Evolutionary conservation across 2,888 invertebrate species (phyloP).

Genomic region (Leptogaster cylindrica): DNA sequence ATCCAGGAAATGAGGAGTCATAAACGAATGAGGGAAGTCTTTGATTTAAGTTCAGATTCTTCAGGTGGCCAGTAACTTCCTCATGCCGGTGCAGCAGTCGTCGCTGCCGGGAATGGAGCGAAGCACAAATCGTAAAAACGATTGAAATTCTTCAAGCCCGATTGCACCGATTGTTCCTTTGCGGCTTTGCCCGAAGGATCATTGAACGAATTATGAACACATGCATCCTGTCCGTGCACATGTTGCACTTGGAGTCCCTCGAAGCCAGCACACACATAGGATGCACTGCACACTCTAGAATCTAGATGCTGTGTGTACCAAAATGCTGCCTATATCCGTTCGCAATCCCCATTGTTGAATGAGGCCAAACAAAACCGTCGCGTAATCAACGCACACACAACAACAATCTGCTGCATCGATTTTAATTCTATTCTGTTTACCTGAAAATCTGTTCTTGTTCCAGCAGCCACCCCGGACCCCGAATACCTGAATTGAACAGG

Average conservation of each 20-base stretch:
- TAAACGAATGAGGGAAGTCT: too few species aligned
- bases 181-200: not conserved
- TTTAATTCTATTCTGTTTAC: constrained; percentile 2
- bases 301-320: not conserved
- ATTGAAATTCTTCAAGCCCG: constrained; percentile 29
- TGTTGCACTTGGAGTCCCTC: constrained; percentile 32
- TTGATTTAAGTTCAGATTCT: too few species aligned
- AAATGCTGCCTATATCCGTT: constrained; percentile 14
- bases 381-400: constrained; percentile 24
- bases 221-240: constrained; percentile 37
- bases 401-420: too few species aligned
- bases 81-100: too few species aligned
- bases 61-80: too few species aligned
- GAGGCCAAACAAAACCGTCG: constrained; percentile 29
- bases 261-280: not conserved
- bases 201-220: constrained; percentile 20
- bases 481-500: not conserved
- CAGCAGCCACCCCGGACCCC: not conserved
- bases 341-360: not conserved
- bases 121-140: too few species aligned
- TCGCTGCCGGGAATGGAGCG: too few species aligned
- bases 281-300: not conserved
- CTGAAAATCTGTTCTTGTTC: not conserved
- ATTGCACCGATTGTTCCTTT: constrained; percentile 25
- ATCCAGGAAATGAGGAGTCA: too few species aligned